A percentile compares a stretch with the other conserved stretches of the same genome.
Conservation (phyloP, 1,140 invertebrate species). For the Agrypnia vestita region DNA sequence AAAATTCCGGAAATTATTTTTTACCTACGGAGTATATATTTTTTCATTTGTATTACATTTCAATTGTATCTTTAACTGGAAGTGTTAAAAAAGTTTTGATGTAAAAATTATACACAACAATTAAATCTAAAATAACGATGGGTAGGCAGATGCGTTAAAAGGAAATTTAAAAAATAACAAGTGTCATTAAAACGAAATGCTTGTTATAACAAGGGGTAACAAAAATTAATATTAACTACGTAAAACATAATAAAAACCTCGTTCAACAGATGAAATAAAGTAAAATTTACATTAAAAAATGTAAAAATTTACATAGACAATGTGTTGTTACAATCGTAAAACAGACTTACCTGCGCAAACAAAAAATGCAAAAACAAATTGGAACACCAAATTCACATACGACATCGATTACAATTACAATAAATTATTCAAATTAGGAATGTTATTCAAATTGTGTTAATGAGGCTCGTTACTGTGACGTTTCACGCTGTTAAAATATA, state of each 20-base stretch:
- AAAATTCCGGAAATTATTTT: too few relatives aligned
- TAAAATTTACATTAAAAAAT: slow-evolving; percentile 5
- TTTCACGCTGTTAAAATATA: slow-evolving; percentile 37
- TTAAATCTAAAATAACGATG: too few relatives aligned
- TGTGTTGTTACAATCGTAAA: slow-evolving; percentile 22
- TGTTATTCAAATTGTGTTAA: slow-evolving; percentile 38
- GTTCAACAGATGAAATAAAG: neutral
- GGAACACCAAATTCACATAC: slow-evolving; percentile 17
- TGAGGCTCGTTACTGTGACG: slow-evolving; percentile 27
- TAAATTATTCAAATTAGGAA: slow-evolving; percentile 32
- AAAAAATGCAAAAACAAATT: slow-evolving; percentile 11
- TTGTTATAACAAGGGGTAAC: neutral
- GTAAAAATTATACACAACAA: too few relatives aligned
- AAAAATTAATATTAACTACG: neutral
- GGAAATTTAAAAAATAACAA: neutral
- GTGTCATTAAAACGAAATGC: neutral
- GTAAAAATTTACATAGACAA: slow-evolving; percentile 32
- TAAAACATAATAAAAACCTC: neutral
- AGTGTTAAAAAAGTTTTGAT: too few relatives aligned
- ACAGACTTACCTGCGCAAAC: slow-evolving; percentile 41
- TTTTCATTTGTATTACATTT: too few relatives aligned
- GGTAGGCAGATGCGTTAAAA: neutral
- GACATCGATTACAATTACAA: slow-evolving; percentile 24
- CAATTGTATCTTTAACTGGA: too few relatives aligned
- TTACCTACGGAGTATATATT: too few relatives aligned